phyloP scores from a whole-genome alignment of 2,113 vertebrate species.

The Antennarius striatus region DNA sequence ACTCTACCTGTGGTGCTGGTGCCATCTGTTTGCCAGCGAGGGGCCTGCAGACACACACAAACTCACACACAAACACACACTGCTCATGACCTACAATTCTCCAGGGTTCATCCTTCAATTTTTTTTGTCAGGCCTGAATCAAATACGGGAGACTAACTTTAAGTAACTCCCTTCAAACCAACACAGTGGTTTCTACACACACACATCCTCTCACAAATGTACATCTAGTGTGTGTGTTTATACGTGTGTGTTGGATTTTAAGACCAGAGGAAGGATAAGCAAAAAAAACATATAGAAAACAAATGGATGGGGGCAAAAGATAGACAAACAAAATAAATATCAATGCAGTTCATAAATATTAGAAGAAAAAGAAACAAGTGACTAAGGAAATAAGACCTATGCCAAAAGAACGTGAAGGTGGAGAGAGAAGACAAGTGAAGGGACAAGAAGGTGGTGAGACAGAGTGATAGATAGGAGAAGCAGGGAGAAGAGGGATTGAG shows the following conservation, averaged over 20 bases:
- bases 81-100: conserved; percentile 32
- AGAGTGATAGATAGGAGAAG: conserved; percentile 58
- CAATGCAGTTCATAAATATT: no score
- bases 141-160: conserved; percentile 18
- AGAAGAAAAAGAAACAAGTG: no score
- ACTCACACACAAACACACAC: conserved; percentile 25
- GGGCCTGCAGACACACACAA: conserved; percentile 50
- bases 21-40: conserved; percentile 70
- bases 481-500: conserved; percentile 19
- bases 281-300: not conserved
- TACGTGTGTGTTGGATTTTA: not conserved
- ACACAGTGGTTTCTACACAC: not conserved
- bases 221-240: not conserved
- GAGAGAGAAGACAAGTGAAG: conserved; percentile 21
- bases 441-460: conserved; percentile 29
- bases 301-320: no score
- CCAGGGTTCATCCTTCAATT: conserved; percentile 37
- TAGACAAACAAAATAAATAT: no score
- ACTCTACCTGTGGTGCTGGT: conserved; percentile 59
- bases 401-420: conserved; percentile 2
- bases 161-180: conserved; percentile 10
- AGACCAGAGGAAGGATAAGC: no score
- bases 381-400: conserved; percentile 1
- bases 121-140: conserved; percentile 15
- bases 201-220: not conserved